Conservation (phyloP, 92 coral and sea anemone genomes). For the Epizoanthus scotinus region DNA sequence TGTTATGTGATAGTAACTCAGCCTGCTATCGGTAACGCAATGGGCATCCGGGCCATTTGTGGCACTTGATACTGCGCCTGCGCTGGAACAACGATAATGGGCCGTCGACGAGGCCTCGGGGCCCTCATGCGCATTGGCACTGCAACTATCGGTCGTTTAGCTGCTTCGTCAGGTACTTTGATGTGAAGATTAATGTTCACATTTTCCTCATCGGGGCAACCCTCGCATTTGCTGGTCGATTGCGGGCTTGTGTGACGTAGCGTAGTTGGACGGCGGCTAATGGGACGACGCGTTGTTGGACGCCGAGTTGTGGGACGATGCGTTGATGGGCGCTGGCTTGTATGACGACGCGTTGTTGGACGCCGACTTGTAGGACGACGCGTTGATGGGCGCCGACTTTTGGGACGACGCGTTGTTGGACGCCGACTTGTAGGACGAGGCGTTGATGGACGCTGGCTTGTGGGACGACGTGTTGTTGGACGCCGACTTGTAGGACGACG, state of each 20-base stretch:
- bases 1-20: not conserved
- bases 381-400: not conserved
- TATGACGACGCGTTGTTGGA: not conserved
- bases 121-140: not conserved
- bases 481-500: not conserved
- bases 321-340: not conserved
- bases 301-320: not conserved
- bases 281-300: constrained; percentile 1
- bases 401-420: not conserved
- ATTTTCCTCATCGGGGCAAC: constrained; percentile 14
- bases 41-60: not conserved
- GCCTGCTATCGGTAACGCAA: not conserved
- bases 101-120: constrained; percentile 6
- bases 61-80: constrained; percentile 12
- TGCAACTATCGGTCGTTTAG: constrained; percentile 19
- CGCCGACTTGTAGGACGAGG: not conserved
- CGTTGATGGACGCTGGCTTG: not conserved
- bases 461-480: not conserved
- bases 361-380: not conserved
- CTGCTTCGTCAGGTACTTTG: constrained; percentile 27
- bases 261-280: not conserved
- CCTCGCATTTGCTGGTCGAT: not conserved
- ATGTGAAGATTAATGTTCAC: constrained; percentile 36
- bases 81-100: constrained; percentile 6
- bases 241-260: not conserved